Conservation (phyloP, 2,797 vertebrate species). For the Pseudotriccus pelzelni region DNA sequence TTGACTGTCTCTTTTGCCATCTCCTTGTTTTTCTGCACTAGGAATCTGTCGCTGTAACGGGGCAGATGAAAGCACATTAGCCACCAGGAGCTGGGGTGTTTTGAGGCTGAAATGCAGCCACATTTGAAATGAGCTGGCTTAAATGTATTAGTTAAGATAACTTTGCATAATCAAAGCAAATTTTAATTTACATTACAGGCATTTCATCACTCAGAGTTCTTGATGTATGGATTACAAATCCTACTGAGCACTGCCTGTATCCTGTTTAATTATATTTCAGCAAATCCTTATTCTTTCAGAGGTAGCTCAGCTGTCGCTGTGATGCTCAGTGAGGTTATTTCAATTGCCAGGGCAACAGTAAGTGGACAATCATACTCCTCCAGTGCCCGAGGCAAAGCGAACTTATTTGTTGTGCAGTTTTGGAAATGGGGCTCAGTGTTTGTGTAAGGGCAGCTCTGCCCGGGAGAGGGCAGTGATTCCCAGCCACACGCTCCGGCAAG, state of each 20-base stretch:
- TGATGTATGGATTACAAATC: neutral
- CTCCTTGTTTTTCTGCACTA: neutral
- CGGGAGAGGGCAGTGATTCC: neutral
- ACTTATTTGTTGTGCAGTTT: neutral
- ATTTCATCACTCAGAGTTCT: neutral
- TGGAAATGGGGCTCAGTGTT: neutral
- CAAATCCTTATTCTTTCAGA: neutral
- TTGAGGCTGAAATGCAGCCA: neutral
- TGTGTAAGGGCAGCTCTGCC: neutral
- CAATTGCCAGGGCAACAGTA: neutral
- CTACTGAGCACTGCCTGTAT: neutral
- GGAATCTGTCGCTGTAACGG: neutral
- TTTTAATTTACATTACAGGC: neutral
- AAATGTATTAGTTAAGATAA: neutral
- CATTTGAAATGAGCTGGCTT: neutral
- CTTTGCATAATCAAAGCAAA: neutral
- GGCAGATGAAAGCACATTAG: neutral
- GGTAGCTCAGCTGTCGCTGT: neutral
- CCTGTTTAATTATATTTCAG: neutral
- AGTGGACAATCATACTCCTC: neutral
- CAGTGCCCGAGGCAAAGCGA: neutral
- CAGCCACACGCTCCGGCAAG: fast-evolving
- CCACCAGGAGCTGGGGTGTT: neutral
- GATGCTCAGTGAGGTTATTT: neutral
- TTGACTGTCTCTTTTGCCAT: neutral